Base-by-base conservation (phyloP, 2,797 vertebrate genomes). In the Hephaestus fuliginosus region DNA sequence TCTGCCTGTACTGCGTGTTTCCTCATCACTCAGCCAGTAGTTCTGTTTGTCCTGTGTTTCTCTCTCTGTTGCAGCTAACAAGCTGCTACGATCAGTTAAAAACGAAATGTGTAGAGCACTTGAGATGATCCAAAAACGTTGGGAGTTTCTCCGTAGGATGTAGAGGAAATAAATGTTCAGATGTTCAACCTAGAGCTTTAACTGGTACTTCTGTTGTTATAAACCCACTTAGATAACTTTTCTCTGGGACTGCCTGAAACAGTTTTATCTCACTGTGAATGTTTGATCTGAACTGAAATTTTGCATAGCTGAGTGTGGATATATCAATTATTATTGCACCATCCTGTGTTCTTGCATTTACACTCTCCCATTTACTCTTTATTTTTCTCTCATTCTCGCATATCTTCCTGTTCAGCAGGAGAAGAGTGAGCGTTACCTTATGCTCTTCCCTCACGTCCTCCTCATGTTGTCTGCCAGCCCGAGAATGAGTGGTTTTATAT, bases 401-500 rank as follows among this genome's bases (percentile, higher is more conserved):
- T 11, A 1, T 61, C 5, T 41, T 58, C 53, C 18, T 25, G 14
- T 73, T 48, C 18, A 0, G 55, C 91, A 99, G 98, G 98, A 99
- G 91, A 99, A 98, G 93, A 97, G 95, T 75, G 98, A 99, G 91
- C 95, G 98, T n/a, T 99, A 99, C 85, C 97, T 99, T 88, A 96
- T 99, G 71, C 97, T 99, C 71, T 99, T 99, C 91, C 97, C 98
- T 73, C 97, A 97, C 69, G 95, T 98, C 82, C 96, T 99, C 81
- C 96, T 99, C 41, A 97, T 99, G 97, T 84, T 99, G 87, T 99
- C 98, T 81, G 97, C 98, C 83, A 99, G 98, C 86, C 97, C 98
- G 48, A 96, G 98, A 89, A 99, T 99, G 98, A 99, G 98, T 72
- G 97, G 97, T 25, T 99, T 99, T 92, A 99, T 99, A 84, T 99